Evolutionary conservation across 2,113 vertebrate genomes (phyloP), one percentile per base, ranked within the genome.

Genomic region (Proterorhinus semilunaris): DNA sequence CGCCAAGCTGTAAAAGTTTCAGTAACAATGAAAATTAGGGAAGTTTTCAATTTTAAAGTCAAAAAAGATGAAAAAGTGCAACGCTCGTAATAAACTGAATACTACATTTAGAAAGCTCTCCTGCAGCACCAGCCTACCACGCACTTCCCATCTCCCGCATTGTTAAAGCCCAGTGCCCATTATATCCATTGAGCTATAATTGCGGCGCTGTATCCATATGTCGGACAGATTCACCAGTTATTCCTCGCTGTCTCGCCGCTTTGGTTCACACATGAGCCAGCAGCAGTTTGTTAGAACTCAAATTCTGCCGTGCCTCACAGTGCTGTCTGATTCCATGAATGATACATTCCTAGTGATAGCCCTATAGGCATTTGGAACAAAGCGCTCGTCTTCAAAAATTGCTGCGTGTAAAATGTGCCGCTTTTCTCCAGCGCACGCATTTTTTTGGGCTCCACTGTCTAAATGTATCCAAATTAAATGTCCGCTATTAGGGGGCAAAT

Each of bases 241-340:
- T 48, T 54, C 51, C 12, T 74, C 47, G 21, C 17, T 51, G 78
- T 46, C 21, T 51, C 16, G 62, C 44, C 7, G 6, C 58, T 67
- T 11, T 54, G 7, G 61, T 67, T 82, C 65, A 75, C 71, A 71
- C 58, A 58, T 7, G 72, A 74, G 54, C 74, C 65, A 42, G 62
- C 67, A 78, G 61, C 67, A 80, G 49, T 53, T 82, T 80, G 73
- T 71, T 79, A 64, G 43, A 79, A 76, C 70, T 57, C 61, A 43
- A 54, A 55, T n/a, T 63, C 51, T 49, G 65, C 59, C 36, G 45
- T 61, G 76, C 70, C 63, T 54, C 78, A 49, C 55, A 79, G 66
- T 70, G 42, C 63, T 49, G 69, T 59, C 66, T 75, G 45, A 63
- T 70, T 74, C 75, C 74, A 72, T 67, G 68, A 59, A 57, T 71